Evolutionary conservation across 2,797 vertebrate genomes (phyloP), one percentile per base, ranked within the genome.

Genomic region (Rhabdophis nuchalis): DNA sequence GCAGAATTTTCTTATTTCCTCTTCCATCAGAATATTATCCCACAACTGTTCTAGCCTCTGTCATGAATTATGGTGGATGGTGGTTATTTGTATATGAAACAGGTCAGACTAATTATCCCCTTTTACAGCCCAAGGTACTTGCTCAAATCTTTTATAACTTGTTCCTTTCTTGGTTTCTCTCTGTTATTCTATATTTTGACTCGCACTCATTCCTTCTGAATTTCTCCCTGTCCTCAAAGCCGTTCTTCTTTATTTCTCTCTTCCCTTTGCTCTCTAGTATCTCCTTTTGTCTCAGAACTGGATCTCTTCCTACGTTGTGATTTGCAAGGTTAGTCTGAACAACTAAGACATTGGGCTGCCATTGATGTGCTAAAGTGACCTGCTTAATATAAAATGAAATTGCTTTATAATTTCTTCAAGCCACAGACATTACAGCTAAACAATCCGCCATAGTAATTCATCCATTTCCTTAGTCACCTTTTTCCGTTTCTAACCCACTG

Each of bases 261-360:
- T 61, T 46, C 86, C 25, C 94, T 97, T 96, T 95, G 94, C 96
- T 95, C 95, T 97, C 96, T 97, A 99, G 99, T 98, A 96, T 97
- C 98, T 98, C 98, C 98, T 97, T 98, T 98, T 98, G 97, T 98
- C 97, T 98, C 98, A 97, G 98, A 98, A 96, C 96, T 97, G 98
- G 98, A 99, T 97, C 97, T 98, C 97, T 98, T 98, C 97, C 97
- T 97, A 96, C 98, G 98, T 97, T 98, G 98, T 98, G 98, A 98
- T 97, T 96, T 97, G 93, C 97, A 98, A 99, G 99, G 99, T 99
- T 98, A 98, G 98, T 98, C 94, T 95, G 91, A 91, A 90, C 86
- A 93, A 92, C 86, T 93, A 90, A 86, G 27, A 5, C 91, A 50
- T 50, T 50, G 93, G 92, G 92, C 41, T 36, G 20, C 91, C 94